These are phyloP conservation scores for Theocolax elegans DNA, from an alignment of 1,140 invertebrate genomes.

Conservation along the genomic window DNA sequence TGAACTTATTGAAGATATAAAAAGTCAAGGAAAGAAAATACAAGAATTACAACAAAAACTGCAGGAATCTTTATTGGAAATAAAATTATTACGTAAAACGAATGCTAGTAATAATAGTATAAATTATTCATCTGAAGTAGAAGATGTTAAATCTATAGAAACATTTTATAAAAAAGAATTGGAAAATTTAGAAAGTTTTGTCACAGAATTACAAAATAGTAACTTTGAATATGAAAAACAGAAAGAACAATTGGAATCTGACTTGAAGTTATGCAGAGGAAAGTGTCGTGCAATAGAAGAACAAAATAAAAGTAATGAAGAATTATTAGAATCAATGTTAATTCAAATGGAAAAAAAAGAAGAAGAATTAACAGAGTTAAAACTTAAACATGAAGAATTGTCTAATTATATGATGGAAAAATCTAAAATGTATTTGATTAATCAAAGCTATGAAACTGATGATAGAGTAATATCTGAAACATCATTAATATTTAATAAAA, in stretches of 20 bases:
- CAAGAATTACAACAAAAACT: slow-evolving; percentile 55
- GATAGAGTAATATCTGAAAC: slow-evolving; percentile 40
- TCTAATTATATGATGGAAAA: slow-evolving; percentile 53
- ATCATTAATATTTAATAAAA: slow-evolving; percentile 50
- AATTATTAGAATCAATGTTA: slow-evolving; percentile 49
- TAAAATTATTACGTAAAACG: slow-evolving; percentile 50
- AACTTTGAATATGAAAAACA: slow-evolving; percentile 52
- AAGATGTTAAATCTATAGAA: slow-evolving; percentile 44
- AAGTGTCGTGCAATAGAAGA: slow-evolving; percentile 48
- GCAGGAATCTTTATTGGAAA: slow-evolving; percentile 48
- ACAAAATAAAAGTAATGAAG: slow-evolving; percentile 51
- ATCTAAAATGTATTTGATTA: slow-evolving; percentile 42
- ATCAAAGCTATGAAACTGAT: slow-evolving; percentile 61
- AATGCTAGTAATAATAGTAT: slow-evolving; percentile 39
- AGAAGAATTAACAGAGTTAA: slow-evolving; percentile 56
- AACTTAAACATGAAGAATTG: slow-evolving; percentile 59
- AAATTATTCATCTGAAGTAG: slow-evolving; percentile 50
- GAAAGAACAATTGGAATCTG: slow-evolving; percentile 50
- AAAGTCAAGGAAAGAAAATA: slow-evolving; percentile 54
- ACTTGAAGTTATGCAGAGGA: slow-evolving; percentile 44
- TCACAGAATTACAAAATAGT: slow-evolving; percentile 51
- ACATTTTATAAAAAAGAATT: slow-evolving; percentile 56
- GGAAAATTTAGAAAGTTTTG: slow-evolving; percentile 51
- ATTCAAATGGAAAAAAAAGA: slow-evolving; percentile 56
- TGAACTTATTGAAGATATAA: slow-evolving; percentile 60